Percentiles rank a stretch among this genome's conserved stretches.
Conservation (phyloP, 2,888 invertebrate genomes). For the Tuberolachnus salignus region DNA sequence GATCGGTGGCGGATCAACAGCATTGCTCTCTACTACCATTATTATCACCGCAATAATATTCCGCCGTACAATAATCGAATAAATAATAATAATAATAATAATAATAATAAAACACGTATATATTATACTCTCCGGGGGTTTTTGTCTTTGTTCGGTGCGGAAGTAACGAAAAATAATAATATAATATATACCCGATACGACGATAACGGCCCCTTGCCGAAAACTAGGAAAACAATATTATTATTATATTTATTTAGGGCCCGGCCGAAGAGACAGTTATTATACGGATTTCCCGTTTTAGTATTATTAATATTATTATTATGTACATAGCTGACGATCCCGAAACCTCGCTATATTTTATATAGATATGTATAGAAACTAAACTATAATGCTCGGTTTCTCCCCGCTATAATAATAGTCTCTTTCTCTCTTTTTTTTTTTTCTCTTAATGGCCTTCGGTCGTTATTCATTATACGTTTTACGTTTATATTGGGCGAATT, state of each 20-base stretch:
- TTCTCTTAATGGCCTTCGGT: slow-evolving; percentile 30
- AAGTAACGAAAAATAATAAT: slow-evolving; percentile 25
- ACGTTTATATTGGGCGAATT: slow-evolving; percentile 24
- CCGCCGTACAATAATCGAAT: too few species aligned
- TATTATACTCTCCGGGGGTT: too few species aligned
- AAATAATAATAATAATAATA: too few species aligned
- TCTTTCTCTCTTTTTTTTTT: slow-evolving; percentile 1
- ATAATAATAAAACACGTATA: too few species aligned
- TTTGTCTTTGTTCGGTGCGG: not conserved
- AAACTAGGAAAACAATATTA: too few species aligned
- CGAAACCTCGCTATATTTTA: not conserved
- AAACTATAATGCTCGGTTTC: slow-evolving; percentile 3
- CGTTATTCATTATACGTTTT: slow-evolving; percentile 16
- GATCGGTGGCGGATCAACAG: too few species aligned
- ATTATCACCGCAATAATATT: too few species aligned
- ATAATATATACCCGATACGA: not conserved
- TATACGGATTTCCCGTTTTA: slow-evolving; percentile 16
- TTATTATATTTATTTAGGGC: too few species aligned
- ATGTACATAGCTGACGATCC: slow-evolving; percentile 19
- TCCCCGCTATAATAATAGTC: not conserved
- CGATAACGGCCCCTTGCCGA: slow-evolving; percentile 12
- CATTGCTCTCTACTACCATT: too few species aligned
- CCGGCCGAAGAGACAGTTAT: slow-evolving; percentile 12
- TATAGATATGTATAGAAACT: slow-evolving; percentile 2
- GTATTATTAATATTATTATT: slow-evolving; percentile 4